A percentile compares a stretch with the other conserved stretches of the same genome.
phyloP scores from a whole-genome alignment of 2,113 vertebrate genomes.

The Amphiprion percula region DNA sequence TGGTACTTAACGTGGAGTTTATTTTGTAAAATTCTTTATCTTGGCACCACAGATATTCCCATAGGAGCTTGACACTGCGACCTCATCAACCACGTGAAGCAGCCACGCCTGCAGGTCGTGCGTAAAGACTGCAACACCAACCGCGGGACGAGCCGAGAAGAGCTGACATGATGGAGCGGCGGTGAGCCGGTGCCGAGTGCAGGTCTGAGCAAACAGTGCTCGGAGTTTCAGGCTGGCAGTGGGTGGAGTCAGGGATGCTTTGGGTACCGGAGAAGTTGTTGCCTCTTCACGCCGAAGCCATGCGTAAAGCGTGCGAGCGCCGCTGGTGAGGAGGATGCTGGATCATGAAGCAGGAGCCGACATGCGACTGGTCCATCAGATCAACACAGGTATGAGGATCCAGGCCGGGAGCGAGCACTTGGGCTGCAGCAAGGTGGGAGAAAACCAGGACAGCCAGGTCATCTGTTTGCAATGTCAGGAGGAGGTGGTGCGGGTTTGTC shows the following conservation, averaged over 20 bases:
- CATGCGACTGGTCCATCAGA: conserved; percentile 60
- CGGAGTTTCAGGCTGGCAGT: background rate
- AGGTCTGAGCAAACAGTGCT: background rate
- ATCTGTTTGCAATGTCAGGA: conserved; percentile 65
- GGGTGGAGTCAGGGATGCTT: conserved; percentile 45
- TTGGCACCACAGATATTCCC: background rate
- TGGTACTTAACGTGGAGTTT: background rate
- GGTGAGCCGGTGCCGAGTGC: background rate
- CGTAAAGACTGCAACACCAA: conserved; percentile 53
- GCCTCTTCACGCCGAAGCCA: conserved; percentile 16
- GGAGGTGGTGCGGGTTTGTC: conserved; percentile 56
- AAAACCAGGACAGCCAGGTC: conserved; percentile 49
- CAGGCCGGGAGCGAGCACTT: conserved; percentile 66
- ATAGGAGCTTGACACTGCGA: conserved; percentile 13
- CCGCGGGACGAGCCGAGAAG: background rate
- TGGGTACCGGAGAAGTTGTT: conserved; percentile 8
- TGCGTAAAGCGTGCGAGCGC: conserved; percentile 52
- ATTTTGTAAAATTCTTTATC: background rate
- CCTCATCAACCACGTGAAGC: conserved; percentile 45
- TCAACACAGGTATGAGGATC: conserved; percentile 65
- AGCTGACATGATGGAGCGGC: background rate
- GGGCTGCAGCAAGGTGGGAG: conserved; percentile 71
- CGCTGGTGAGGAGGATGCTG: conserved; percentile 59
- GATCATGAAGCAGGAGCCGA: conserved; percentile 68
- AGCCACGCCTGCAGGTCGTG: conserved; percentile 58